Conservation (phyloP, 2,888 invertebrate species). For the Plebejus argus region DNA sequence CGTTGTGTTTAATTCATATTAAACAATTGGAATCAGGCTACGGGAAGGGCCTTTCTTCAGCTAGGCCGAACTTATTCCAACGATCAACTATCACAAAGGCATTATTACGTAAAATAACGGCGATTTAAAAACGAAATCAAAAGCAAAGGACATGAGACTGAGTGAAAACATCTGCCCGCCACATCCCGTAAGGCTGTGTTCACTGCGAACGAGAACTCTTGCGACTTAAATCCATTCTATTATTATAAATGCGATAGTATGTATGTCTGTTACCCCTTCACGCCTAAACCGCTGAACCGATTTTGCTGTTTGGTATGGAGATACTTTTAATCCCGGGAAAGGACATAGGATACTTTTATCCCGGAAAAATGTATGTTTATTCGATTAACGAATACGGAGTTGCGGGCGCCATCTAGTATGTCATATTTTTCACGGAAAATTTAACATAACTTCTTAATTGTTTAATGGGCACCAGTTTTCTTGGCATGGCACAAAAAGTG, state of each 20-base stretch:
- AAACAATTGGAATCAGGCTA: not conserved
- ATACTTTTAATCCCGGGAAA: no score
- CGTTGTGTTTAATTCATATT: not conserved
- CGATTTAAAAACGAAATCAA: constrained; percentile 40
- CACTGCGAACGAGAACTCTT: constrained; percentile 33
- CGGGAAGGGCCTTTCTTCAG: not conserved
- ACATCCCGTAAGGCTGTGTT: constrained; percentile 46
- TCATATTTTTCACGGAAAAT: not conserved
- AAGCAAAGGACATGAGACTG: constrained; percentile 42
- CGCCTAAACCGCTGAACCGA: no score
- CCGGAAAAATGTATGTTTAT: no score
- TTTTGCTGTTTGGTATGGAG: no score
- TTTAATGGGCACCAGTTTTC: not conserved
- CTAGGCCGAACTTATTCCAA: not conserved
- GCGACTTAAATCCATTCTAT: constrained; percentile 20
- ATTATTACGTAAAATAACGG: constrained; percentile 31
- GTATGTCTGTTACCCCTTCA: no score
- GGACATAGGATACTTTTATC: no score
- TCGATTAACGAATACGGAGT: no score
- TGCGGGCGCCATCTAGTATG: not conserved
- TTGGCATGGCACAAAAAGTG: no score
- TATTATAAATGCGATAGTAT: no score
- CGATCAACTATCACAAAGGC: not conserved
- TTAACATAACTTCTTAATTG: not conserved
- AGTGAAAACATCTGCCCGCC: constrained; percentile 56